phyloP scores from a whole-genome alignment of 2,888 invertebrate genomes.

The Limenitis arthemis region DNA sequence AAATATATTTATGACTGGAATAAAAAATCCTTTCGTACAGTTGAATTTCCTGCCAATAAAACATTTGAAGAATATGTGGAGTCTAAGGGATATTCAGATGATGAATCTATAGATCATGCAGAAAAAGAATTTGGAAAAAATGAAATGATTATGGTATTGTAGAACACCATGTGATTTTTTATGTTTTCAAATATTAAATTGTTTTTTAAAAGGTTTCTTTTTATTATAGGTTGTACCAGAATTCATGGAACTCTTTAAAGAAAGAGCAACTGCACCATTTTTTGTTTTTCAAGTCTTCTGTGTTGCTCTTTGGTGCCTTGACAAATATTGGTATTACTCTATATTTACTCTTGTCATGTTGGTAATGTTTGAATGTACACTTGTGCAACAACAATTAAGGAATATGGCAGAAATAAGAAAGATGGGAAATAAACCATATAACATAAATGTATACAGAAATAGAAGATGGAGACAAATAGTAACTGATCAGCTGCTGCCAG shows the following conservation, averaged over 20 bases:
- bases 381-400: constrained; percentile 97
- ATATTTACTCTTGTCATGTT: constrained; percentile 97
- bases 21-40: constrained; percentile 83
- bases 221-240: constrained; percentile 86
- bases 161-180: not conserved
- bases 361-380: constrained; percentile 95
- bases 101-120: constrained; percentile 81
- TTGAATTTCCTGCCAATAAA: constrained; percentile 88
- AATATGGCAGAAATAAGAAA: constrained; percentile 99
- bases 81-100: constrained; percentile 91
- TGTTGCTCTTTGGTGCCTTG: constrained; percentile 98
- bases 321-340: constrained; percentile 99
- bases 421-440: constrained; percentile 98
- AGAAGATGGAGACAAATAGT: constrained; percentile 90
- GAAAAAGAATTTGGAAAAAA: constrained; percentile 92
- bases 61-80: constrained; percentile 80
- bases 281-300: constrained; percentile 99
- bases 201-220: not conserved
- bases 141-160: constrained; percentile 82
- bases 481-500: constrained; percentile 93
- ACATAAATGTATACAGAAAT: constrained; percentile 91
- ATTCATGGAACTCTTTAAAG: constrained; percentile 96
- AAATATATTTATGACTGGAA: constrained; percentile 93
- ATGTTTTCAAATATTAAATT: not conserved
- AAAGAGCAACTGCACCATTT: constrained; percentile 98